Evolutionary conservation across 2,797 vertebrate species (phyloP).

Genomic region (Leptatherina wallacei): DNA sequence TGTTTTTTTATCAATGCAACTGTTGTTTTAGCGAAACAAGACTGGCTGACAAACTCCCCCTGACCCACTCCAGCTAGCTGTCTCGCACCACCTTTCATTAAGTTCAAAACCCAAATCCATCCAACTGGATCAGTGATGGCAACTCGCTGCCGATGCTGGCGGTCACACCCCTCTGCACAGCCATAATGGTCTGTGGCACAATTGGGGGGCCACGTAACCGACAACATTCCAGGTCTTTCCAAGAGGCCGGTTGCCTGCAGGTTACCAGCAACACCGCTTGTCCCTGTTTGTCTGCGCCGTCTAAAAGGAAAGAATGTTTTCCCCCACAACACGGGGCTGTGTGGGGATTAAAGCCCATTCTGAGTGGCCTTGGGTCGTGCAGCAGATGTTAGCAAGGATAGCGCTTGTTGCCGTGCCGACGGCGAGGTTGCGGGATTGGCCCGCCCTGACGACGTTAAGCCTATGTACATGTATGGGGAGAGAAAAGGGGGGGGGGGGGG

Average conservation of each 20-base stretch:
- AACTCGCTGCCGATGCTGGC: constrained; percentile 73
- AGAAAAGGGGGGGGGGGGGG: constrained; percentile 1
- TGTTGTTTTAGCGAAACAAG: constrained; percentile 62
- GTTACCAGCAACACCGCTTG: constrained; percentile 68
- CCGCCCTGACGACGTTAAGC: constrained; percentile 70
- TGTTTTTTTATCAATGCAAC: constrained; percentile 41
- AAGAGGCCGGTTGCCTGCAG: constrained; percentile 73
- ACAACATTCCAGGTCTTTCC: constrained; percentile 68
- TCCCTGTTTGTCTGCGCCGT: constrained; percentile 74
- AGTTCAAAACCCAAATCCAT: constrained; percentile 81
- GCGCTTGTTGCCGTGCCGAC: constrained; percentile 79
- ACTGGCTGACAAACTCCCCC: constrained; percentile 47
- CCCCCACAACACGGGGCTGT: constrained; percentile 75
- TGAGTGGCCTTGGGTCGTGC: constrained; percentile 76
- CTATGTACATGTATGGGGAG: constrained; percentile 65
- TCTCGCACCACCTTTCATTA: constrained; percentile 75
- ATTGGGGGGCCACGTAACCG: constrained; percentile 56
- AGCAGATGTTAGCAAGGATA: constrained; percentile 84
- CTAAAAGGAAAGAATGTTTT: constrained; percentile 76
- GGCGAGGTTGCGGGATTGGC: constrained; percentile 67
- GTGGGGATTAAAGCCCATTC: constrained; percentile 82
- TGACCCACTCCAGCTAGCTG: constrained; percentile 45
- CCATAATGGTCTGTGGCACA: constrained; percentile 73
- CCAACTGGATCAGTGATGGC: constrained; percentile 78
- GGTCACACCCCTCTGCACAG: constrained; percentile 80